phyloP scores from a whole-genome alignment of 2,797 vertebrate species.

The Lagocephalus sceleratus region DNA sequence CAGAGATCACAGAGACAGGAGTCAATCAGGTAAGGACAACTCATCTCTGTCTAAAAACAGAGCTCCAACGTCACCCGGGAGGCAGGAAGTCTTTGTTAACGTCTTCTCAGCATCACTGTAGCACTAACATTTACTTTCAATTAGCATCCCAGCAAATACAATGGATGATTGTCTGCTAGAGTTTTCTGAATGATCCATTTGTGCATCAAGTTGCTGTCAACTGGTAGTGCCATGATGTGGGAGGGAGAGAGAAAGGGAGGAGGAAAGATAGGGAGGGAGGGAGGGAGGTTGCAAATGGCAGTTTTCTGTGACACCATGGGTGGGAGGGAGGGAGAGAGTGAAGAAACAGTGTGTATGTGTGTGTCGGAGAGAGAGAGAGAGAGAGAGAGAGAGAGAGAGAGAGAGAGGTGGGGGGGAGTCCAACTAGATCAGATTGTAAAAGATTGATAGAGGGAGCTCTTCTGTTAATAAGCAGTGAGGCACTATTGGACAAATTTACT shows the following conservation, averaged over 20 bases:
- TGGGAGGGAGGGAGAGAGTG: constrained; percentile 30
- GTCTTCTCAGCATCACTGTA: constrained; percentile 26
- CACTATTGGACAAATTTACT: constrained; percentile 46
- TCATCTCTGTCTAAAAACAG: constrained; percentile 3
- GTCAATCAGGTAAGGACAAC: background rate
- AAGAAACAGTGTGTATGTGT: constrained; percentile 19
- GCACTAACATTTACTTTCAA: constrained; percentile 37
- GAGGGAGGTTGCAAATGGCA: constrained; percentile 50
- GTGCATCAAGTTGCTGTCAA: constrained; percentile 71
- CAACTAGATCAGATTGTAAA: constrained; percentile 74
- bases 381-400: constrained; percentile 27
- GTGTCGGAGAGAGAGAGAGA: constrained; percentile 27
- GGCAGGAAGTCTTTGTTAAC: constrained; percentile 24
- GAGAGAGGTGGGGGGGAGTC: constrained; percentile 54
- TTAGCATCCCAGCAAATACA: constrained; percentile 38
- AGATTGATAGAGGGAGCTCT: constrained; percentile 66
- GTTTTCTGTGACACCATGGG: constrained; percentile 53
- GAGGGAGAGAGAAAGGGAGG: constrained; percentile 32
- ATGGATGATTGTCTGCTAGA: constrained; percentile 39
- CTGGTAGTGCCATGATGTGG: constrained; percentile 66
- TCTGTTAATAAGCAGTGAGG: constrained; percentile 49
- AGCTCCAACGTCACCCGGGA: constrained; percentile 10
- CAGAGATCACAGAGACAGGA: constrained; percentile 20
- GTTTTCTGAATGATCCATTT: constrained; percentile 66
- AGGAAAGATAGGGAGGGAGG: constrained; percentile 14